phyloP scores from a whole-genome alignment of 2,888 invertebrate species.

The Hirtodrosophila cameraria region DNA sequence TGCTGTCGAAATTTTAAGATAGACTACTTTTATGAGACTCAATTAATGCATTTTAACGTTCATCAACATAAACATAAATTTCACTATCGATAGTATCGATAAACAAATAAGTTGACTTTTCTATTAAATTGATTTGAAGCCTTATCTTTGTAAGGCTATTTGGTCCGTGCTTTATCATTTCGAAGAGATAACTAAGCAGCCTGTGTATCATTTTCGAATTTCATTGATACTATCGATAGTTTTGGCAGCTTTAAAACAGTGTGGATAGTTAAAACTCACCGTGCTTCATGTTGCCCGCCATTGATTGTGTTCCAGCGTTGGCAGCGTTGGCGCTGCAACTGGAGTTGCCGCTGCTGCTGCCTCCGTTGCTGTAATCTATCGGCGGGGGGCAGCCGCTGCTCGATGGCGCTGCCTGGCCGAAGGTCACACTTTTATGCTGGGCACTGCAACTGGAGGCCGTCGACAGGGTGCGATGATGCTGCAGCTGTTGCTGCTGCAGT shows the following conservation, averaged over 20 bases:
- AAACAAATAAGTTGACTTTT: too few relatives aligned
- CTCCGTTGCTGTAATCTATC: constrained; percentile 70
- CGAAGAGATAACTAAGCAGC: too few relatives aligned
- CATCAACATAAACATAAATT: too few relatives aligned
- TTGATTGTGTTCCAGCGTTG: constrained; percentile 83
- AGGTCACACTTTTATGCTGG: constrained; percentile 84
- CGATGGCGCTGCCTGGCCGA: constrained; percentile 77
- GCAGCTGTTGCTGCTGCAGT: constrained; percentile 80
- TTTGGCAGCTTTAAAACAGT: too few relatives aligned
- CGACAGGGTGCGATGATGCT: constrained; percentile 84
- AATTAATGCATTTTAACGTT: too few relatives aligned
- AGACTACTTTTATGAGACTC: too few relatives aligned
- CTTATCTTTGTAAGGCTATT: too few relatives aligned
- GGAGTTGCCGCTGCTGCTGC: constrained; percentile 77
- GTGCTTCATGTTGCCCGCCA: constrained; percentile 85
- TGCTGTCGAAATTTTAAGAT: too few relatives aligned
- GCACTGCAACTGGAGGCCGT: constrained; percentile 84
- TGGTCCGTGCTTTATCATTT: too few relatives aligned
- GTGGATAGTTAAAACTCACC: constrained; percentile 65
- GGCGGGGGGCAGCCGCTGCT: constrained; percentile 49
- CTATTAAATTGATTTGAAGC: too few relatives aligned
- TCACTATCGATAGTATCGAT: too few relatives aligned
- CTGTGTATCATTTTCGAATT: too few relatives aligned
- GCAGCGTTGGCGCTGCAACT: constrained; percentile 81
- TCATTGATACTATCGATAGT: background rate